A percentile compares a stretch with the other conserved stretches of the same genome.
Conservation (phyloP, 2,797 vertebrate genomes). For the Rhodeus uyekii region DNA sequence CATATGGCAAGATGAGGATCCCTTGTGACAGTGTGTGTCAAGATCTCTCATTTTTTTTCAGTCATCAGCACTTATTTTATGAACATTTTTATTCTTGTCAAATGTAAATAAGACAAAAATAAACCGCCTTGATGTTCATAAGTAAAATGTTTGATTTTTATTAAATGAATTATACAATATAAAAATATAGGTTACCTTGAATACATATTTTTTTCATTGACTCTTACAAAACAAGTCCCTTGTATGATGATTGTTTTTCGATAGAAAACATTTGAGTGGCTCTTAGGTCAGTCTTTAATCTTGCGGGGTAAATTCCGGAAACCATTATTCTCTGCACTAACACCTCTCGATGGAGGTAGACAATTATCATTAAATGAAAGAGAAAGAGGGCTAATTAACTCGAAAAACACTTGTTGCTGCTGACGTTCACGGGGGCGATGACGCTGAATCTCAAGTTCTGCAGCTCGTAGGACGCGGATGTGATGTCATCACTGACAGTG, state of each 20-base stretch:
- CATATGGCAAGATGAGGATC: background rate
- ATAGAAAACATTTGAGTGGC: background rate
- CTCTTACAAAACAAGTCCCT: background rate
- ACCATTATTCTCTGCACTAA: background rate
- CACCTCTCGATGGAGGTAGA: slow-evolving; percentile 1
- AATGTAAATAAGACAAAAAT: background rate
- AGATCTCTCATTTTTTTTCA: background rate
- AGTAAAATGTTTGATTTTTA: background rate
- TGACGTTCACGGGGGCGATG: slow-evolving; percentile 66
- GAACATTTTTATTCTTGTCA: background rate
- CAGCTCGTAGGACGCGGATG: slow-evolving; percentile 64
- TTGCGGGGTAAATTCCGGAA: background rate
- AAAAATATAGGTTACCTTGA: background rate
- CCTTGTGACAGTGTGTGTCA: background rate
- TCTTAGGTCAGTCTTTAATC: background rate
- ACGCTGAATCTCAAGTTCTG: slow-evolving; percentile 41
- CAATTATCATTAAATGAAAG: slow-evolving; percentile 61
- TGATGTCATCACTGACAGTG: slow-evolving; percentile 68
- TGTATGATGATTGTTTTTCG: background rate
- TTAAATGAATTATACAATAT: background rate
- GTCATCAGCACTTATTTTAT: background rate
- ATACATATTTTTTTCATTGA: background rate
- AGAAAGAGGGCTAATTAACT: slow-evolving; percentile 53
- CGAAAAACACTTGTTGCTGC: slow-evolving; percentile 60
- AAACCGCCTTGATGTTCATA: background rate